Evolutionary conservation across 2,888 invertebrate genomes (phyloP).

Genomic region (Drosophila macrothrix): DNA sequence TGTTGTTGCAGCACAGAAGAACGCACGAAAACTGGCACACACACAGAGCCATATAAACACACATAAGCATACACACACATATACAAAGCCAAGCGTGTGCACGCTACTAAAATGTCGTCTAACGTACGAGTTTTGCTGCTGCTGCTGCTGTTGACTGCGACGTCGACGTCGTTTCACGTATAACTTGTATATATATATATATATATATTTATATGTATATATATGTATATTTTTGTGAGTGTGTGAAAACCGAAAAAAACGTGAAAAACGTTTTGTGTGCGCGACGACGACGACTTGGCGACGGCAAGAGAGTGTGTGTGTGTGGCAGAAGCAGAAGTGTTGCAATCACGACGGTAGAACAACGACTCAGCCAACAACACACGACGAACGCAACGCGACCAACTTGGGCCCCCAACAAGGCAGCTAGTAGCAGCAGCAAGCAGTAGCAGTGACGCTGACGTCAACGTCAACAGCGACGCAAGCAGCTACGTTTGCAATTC

Average conservation of each 20-base stretch:
- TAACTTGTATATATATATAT: slow-evolving; percentile 28
- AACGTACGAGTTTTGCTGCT: slow-evolving; percentile 57
- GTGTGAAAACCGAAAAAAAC: slow-evolving; percentile 51
- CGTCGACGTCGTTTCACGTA: slow-evolving; percentile 40
- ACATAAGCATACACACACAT: slow-evolving; percentile 23
- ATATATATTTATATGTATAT: slow-evolving; percentile 15
- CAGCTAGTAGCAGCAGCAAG: slow-evolving; percentile 19
- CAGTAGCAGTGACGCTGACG: slow-evolving; percentile 20
- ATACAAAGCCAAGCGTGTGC: slow-evolving; percentile 11
- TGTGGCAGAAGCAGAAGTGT: slow-evolving; percentile 71
- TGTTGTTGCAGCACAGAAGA: slow-evolving; percentile 59
- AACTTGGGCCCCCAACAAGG: slow-evolving; percentile 64
- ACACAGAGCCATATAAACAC: slow-evolving; percentile 30
- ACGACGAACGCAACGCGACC: slow-evolving; percentile 56
- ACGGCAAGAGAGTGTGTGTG: slow-evolving; percentile 46
- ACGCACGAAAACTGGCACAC: slow-evolving; percentile 77
- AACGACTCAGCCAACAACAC: slow-evolving; percentile 75
- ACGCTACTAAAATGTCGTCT: slow-evolving; percentile 57
- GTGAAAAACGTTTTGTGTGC: slow-evolving; percentile 55
- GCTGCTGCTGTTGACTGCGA: slow-evolving; percentile 44
- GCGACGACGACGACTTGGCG: slow-evolving; percentile 51
- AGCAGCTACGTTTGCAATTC: slow-evolving; percentile 16
- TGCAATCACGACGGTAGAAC: slow-evolving; percentile 83
- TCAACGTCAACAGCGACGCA: slow-evolving; percentile 26
- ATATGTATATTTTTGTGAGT: slow-evolving; percentile 2